Evolutionary conservation across 2,888 invertebrate species (phyloP).

Genomic region (Tipula lateralis): DNA sequence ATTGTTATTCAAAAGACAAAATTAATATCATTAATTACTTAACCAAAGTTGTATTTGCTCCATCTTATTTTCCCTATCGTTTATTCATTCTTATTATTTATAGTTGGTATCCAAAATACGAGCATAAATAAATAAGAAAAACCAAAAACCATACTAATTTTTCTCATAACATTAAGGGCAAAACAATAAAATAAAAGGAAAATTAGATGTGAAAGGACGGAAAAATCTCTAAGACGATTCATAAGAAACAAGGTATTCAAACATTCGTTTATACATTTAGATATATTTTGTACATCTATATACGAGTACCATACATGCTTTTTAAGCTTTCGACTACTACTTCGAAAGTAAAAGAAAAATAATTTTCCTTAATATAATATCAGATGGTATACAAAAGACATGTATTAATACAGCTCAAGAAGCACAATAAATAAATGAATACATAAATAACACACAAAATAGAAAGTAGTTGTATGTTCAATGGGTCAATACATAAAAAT

Average conservation of each 20-base stretch:
- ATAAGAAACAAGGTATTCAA: background rate
- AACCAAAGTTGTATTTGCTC: background rate
- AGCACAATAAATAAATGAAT: background rate
- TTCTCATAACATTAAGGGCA: background rate
- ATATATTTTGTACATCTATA: background rate
- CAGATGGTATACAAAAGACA: background rate
- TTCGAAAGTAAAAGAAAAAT: background rate
- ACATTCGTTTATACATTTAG: no score
- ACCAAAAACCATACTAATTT: background rate
- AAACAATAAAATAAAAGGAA: background rate
- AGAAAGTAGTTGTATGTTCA: background rate
- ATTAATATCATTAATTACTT: constrained; percentile 24
- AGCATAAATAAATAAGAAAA: background rate
- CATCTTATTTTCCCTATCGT: background rate
- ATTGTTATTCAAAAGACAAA: constrained; percentile 19
- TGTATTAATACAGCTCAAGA: background rate
- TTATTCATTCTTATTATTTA: background rate
- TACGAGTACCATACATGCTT: background rate
- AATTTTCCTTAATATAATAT: background rate
- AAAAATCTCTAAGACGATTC: background rate
- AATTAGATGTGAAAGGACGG: background rate
- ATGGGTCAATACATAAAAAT: constrained; percentile 7
- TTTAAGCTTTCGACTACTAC: background rate
- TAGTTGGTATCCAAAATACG: background rate
- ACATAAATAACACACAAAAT: background rate